Evolutionary conservation across 2,113 vertebrate species (phyloP), one percentile per base, ranked within the genome.

Genomic region (Lepisosteus oculatus): DNA sequence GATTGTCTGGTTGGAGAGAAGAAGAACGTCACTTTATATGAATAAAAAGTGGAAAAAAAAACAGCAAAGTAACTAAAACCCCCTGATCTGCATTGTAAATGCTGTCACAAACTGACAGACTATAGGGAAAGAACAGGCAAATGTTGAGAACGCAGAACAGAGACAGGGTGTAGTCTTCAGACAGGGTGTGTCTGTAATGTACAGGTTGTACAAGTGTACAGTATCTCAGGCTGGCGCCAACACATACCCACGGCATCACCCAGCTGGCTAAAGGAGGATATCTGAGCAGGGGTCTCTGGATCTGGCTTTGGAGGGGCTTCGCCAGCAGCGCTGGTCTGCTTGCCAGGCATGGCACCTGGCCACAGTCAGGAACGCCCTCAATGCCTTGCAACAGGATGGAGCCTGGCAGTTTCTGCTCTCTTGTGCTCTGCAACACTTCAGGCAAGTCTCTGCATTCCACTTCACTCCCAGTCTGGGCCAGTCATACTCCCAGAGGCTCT

Each of bases 211-310:
- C 51, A 12, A 69, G 14, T 42, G 51, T 3, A 65, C 8, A 7
- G 61, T 17, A 4, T 42, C 29, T 43, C 42, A 73, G 29, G 9
- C 3, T 17, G 4, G 42, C 29, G 4, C 6, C 56, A 43, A 45
- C 64, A 45, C 64, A 65, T 73, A 80, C 77, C 80, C 14, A 67
- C 45, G 43, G n/a, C 56, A 0, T 47, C 72, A 73, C 74, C 72
- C 14, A n/a, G 47, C 43, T 51, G 15, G 51, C 14, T 29, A 51
- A 71, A 74, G 55, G 77, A 76, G 55, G 78, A 75, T 15, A 42
- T 43, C 8, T 70, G 45, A 6, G 66, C 59, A 3, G 77, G 76
- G 29, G 29, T 41, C 29, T 73, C 74, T 8, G 57, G 55, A 8
- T n/a, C 54, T 29, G 17, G 62, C 42, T 54, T 70, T 47, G n/a